A percentile compares a stretch with the other conserved stretches of the same genome.
phyloP scores from a whole-genome alignment of 2,113 vertebrate genomes.

The Oncorhynchus gorbuscha region DNA sequence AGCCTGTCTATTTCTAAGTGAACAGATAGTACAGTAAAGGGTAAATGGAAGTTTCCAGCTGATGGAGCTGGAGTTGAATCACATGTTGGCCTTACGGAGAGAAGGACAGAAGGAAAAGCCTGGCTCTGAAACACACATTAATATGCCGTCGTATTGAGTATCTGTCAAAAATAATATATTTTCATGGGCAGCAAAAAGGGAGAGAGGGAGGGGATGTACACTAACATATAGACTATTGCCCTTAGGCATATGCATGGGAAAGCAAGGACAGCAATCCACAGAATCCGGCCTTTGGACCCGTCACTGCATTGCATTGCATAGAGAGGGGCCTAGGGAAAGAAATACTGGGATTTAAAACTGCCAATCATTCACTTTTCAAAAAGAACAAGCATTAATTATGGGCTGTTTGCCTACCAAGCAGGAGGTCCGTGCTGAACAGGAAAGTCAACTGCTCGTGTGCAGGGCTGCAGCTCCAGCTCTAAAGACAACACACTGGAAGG shows the following conservation, averaged over 20 bases:
- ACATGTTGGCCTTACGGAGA: no score
- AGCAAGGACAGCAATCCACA: background rate
- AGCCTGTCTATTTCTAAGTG: no score
- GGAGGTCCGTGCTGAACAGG: constrained; percentile 12
- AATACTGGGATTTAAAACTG: background rate
- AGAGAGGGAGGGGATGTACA: background rate
- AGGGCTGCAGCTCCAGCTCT: no score
- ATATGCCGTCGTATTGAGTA: constrained; percentile 18
- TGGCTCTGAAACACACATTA: background rate
- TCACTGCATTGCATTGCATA: background rate
- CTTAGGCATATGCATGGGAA: background rate
- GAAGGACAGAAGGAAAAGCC: no score
- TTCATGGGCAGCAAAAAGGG: background rate
- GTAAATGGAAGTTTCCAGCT: no score
- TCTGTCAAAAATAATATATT: constrained; percentile 5
- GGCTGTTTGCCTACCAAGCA: constrained; percentile 23
- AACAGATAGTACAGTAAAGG: no score
- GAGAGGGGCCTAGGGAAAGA: background rate
- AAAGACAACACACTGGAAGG: no score
- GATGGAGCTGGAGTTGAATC: no score
- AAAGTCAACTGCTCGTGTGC: constrained; percentile 10
- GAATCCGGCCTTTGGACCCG: background rate
- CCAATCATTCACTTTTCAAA: constrained; percentile 22
- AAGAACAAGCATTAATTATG: constrained; percentile 34
- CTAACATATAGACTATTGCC: background rate